Percentiles rank a stretch among this genome's conserved stretches.
Conservation (phyloP, 2,797 vertebrate species). For the Stomatorhinus walkeri region DNA sequence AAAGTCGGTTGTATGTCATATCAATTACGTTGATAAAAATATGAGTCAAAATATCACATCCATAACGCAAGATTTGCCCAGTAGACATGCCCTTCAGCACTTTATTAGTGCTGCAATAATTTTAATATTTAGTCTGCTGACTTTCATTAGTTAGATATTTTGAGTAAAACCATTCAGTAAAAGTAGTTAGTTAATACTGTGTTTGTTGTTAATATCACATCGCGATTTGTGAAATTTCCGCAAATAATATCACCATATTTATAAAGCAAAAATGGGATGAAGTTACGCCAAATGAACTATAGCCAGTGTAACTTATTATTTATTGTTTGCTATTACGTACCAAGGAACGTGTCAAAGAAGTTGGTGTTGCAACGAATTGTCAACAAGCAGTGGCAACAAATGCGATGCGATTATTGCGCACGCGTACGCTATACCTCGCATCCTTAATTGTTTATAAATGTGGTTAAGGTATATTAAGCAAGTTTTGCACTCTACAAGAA, state of each 20-base stretch:
- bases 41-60: background rate
- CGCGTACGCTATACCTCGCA: background rate
- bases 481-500: background rate
- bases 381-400: background rate
- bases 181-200: background rate
- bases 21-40: background rate
- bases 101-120: background rate
- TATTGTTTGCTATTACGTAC: background rate
- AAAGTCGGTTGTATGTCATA: background rate
- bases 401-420: background rate
- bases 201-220: background rate
- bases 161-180: background rate
- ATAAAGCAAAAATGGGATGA: background rate
- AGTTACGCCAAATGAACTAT: background rate
- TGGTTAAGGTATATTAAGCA: background rate
- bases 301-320: background rate
- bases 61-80: background rate
- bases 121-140: background rate
- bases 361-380: background rate
- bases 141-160: background rate
- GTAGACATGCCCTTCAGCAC: background rate
- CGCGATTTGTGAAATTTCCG: background rate
- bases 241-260: background rate
- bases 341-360: background rate
- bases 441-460: background rate